A percentile compares a stretch with the other conserved stretches of the same genome.
Evolutionary conservation across 2,797 vertebrate species (phyloP).

Genomic region (Chromobotia macracanthus): DNA sequence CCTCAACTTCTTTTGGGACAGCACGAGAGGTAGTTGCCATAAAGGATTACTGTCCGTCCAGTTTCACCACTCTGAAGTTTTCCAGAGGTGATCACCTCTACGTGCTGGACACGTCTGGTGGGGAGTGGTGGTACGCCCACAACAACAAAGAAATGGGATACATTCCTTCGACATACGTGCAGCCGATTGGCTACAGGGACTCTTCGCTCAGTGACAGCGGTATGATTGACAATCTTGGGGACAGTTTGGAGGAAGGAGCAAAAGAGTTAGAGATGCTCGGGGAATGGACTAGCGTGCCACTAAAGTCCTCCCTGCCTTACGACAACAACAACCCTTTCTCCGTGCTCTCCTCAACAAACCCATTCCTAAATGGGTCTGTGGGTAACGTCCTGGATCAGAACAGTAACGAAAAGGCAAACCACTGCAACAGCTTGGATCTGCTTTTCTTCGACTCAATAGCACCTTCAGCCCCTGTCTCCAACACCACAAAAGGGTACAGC

Average conservation of each 20-base stretch:
- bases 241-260: slow-evolving; percentile 83
- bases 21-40: slow-evolving; percentile 94
- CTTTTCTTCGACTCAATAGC: slow-evolving; percentile 82
- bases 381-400: slow-evolving; percentile 65
- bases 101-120: slow-evolving; percentile 91
- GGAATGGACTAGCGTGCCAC: slow-evolving; percentile 78
- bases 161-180: slow-evolving; percentile 92
- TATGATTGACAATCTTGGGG: slow-evolving; percentile 88
- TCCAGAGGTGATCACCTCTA: slow-evolving; percentile 93
- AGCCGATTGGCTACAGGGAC: slow-evolving; percentile 84
- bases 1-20: slow-evolving; percentile 82
- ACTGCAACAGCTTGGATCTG: slow-evolving; percentile 78
- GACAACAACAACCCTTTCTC: slow-evolving; percentile 84
- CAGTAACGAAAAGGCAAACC: slow-evolving; percentile 63
- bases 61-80: slow-evolving; percentile 95
- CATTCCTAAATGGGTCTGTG: slow-evolving; percentile 76
- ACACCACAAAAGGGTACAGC: slow-evolving; percentile 73
- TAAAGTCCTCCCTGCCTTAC: slow-evolving; percentile 68
- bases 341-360: slow-evolving; percentile 79
- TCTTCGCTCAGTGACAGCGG: slow-evolving; percentile 93
- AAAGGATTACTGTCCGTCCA: slow-evolving; percentile 93
- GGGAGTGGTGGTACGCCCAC: slow-evolving; percentile 99
- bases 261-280: slow-evolving; percentile 86
- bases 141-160: slow-evolving; percentile 98
- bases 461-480: slow-evolving; percentile 67